These are phyloP conservation scores for Medauroidea extradentata DNA, from an alignment of 1,140 invertebrate genomes.

Conservation along the genomic window DNA sequence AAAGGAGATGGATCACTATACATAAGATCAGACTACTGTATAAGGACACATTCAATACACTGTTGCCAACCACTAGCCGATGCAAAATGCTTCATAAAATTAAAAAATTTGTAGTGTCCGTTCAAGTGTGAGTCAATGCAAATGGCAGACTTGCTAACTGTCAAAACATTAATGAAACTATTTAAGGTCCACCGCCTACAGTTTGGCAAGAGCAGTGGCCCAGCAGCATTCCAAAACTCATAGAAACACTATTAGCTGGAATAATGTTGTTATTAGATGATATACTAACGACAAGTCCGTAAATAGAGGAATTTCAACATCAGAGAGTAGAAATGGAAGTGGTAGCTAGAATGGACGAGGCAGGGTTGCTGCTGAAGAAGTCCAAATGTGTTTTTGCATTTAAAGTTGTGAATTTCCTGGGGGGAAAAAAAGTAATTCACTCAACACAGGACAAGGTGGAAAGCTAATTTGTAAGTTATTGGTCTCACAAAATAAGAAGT, in stretches of 20 bases:
- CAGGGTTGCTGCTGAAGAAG: conserved; percentile 25
- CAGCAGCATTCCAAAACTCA: not conserved
- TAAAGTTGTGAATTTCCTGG: conserved; percentile 31
- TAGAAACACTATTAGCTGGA: not conserved
- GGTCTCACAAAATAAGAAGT: too few species aligned
- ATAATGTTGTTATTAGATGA: not conserved
- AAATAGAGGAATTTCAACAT: conserved; percentile 10
- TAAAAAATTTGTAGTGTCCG: too few species aligned
- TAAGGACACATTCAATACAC: conserved; percentile 2
- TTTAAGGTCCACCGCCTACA: too few species aligned
- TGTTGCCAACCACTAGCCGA: too few species aligned
- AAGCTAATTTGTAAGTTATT: too few species aligned
- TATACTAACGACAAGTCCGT: not conserved
- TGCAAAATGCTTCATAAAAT: too few species aligned
- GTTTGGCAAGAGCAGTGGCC: not conserved
- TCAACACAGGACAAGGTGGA: conserved; percentile 30
- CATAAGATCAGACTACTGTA: conserved; percentile 33
- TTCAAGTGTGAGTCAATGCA: too few species aligned
- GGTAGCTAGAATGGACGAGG: not conserved
- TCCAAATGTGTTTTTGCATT: conserved; percentile 35
- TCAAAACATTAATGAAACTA: too few species aligned
- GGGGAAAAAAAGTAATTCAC: conserved; percentile 32
- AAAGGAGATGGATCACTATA: conserved; percentile 31
- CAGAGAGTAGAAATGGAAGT: not conserved
- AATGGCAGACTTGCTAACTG: too few species aligned